A percentile compares a stretch with the other conserved stretches of the same genome.
These are phyloP conservation scores for Hydriomena furcata DNA, from an alignment of 2,888 invertebrate species.

Conservation along the genomic window DNA sequence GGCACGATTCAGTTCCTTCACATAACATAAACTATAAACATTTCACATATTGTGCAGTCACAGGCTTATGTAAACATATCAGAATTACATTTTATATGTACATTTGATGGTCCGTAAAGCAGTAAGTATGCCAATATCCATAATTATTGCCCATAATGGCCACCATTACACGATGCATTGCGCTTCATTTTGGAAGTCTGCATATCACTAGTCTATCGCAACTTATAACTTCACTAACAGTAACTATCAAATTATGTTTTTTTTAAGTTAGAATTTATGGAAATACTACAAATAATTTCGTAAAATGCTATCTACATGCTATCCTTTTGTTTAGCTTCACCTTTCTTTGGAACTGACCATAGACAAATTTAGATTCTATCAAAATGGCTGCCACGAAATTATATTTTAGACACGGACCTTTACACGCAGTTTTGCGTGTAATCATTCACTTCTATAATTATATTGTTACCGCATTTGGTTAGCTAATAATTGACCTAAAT, in stretches of 20 bases:
- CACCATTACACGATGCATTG: constrained; percentile 83
- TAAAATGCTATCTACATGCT: constrained; percentile 79
- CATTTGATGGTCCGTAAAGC: constrained; percentile 67
- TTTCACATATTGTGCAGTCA: constrained; percentile 66
- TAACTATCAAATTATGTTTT: constrained; percentile 49
- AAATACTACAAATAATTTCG: constrained; percentile 63
- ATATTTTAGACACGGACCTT: constrained; percentile 52
- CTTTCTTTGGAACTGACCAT: constrained; percentile 78
- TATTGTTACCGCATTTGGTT: too few species aligned
- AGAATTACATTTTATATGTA: constrained; percentile 52
- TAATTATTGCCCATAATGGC: constrained; percentile 83
- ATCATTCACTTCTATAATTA: too few species aligned
- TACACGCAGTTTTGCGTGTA: constrained; percentile 42
- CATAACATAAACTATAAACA: constrained; percentile 56
- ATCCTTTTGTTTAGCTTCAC: constrained; percentile 84
- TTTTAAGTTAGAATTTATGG: constrained; percentile 54
- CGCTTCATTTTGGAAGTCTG: constrained; percentile 67
- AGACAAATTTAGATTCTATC: constrained; percentile 68
- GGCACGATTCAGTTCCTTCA: constrained; percentile 57
- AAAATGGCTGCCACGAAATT: constrained; percentile 78
- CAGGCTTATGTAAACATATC: constrained; percentile 47
- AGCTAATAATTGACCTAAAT: too few species aligned
- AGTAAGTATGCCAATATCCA: constrained; percentile 82
- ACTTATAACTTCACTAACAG: constrained; percentile 53
- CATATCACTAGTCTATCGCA: constrained; percentile 50